Evolutionary conservation across 2,888 invertebrate species (phyloP).

Genomic region (Drosophila sordidula): DNA sequence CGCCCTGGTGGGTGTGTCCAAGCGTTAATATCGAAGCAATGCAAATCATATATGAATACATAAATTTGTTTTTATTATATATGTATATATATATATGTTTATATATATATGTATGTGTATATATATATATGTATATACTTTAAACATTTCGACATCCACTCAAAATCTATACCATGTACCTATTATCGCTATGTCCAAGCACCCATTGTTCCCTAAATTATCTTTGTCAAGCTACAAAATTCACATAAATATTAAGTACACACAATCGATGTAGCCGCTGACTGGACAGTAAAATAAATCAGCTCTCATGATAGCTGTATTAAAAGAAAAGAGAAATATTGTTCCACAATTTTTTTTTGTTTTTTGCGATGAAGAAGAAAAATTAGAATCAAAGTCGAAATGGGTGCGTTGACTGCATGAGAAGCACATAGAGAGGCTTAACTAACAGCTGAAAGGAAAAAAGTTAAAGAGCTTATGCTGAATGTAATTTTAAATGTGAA

Average conservation of each 20-base stretch:
- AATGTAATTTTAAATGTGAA: background rate
- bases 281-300: background rate
- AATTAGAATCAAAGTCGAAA: no score
- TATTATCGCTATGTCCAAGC: background rate
- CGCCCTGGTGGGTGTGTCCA: constrained; percentile 97
- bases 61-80: background rate
- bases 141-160: background rate
- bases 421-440: constrained; percentile 1
- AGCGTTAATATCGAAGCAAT: constrained; percentile 81
- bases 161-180: background rate
- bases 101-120: background rate
- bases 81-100: background rate
- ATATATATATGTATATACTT: background rate
- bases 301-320: background rate
- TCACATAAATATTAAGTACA: constrained; percentile 1
- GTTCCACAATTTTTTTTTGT: background rate
- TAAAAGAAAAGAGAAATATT: background rate
- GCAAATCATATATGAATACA: background rate
- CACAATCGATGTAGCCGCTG: no score
- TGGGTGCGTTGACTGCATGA: background rate
- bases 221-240: constrained; percentile 33
- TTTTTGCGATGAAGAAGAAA: no score
- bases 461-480: no score
- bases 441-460: background rate
- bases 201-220: constrained; percentile 24